Conservation (phyloP, 2,113 vertebrate species). For the Rhinoptilus africanus region DNA sequence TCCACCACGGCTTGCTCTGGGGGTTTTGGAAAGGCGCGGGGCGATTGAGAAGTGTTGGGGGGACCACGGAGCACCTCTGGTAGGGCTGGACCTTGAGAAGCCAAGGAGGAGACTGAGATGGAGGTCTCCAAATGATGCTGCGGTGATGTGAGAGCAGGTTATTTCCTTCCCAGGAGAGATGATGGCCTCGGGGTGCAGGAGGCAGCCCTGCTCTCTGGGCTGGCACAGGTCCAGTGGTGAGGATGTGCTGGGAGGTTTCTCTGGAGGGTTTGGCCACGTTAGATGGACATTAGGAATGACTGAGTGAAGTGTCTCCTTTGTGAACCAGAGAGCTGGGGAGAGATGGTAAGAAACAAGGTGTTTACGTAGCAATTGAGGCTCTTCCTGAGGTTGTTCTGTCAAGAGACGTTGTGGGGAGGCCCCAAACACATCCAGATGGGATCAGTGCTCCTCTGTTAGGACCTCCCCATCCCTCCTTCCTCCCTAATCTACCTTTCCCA, state of each 20-base stretch:
- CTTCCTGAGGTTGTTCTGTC: not conserved
- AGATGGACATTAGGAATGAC: fast-evolving
- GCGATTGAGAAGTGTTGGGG: not conserved
- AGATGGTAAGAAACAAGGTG: not conserved
- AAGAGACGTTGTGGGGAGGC: not conserved
- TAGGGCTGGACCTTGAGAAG: not conserved
- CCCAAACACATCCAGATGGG: fast-evolving
- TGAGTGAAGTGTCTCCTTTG: not conserved
- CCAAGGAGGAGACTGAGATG: not conserved
- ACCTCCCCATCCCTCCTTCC: not conserved
- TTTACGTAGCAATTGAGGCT: not conserved
- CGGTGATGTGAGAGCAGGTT: not conserved
- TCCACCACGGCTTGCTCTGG: not conserved
- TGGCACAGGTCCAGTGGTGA: not conserved
- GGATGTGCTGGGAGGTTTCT: not conserved
- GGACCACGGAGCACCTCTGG: fast-evolving
- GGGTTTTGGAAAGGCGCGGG: not conserved
- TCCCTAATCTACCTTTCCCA: not conserved
- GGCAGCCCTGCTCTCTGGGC: not conserved
- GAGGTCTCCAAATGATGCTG: not conserved
- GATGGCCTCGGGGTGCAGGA: not conserved
- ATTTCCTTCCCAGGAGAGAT: not conserved
- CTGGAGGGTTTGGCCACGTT: not conserved
- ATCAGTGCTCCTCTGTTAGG: fast-evolving
- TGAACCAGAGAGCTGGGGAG: not conserved